Conservation (phyloP, 2,113 vertebrate species). For the Bufo bufo region DNA sequence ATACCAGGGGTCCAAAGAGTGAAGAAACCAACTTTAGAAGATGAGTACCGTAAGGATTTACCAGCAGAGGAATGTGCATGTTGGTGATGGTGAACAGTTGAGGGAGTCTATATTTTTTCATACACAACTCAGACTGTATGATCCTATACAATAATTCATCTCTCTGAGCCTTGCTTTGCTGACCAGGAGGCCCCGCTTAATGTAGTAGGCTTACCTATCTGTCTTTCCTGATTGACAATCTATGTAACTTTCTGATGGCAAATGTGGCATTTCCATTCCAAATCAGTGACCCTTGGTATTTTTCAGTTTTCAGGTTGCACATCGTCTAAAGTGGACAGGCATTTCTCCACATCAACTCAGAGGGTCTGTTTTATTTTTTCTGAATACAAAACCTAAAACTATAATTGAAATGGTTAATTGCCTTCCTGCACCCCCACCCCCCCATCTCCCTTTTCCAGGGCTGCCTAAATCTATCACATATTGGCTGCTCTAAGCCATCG, state of each 20-base stretch:
- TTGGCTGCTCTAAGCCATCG: conserved; percentile 70
- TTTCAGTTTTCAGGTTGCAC: conserved; percentile 47
- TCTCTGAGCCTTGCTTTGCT: background rate
- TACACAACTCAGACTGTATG: background rate
- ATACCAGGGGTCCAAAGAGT: background rate
- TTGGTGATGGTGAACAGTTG: background rate
- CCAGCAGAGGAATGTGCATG: background rate
- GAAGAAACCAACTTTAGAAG: background rate
- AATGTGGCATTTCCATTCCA: conserved; percentile 19
- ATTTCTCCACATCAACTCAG: background rate
- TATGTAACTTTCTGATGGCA: conserved; percentile 11
- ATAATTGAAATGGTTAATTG: conserved; percentile 57
- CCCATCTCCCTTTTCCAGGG: background rate
- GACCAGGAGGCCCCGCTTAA: background rate
- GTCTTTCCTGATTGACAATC: conserved; percentile 10
- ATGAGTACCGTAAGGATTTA: background rate
- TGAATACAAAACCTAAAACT: conserved; percentile 13
- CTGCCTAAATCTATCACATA: conserved; percentile 62
- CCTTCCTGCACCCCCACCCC: background rate
- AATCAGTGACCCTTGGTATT: conserved; percentile 18
- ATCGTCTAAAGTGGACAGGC: conserved; percentile 35
- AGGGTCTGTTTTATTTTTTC: conserved; percentile 9
- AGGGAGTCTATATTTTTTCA: background rate
- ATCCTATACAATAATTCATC: background rate
- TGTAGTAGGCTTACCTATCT: background rate